A percentile compares a stretch with the other conserved stretches of the same genome.
These are phyloP conservation scores for Sinhomidia bicolor DNA, from an alignment of 2,888 invertebrate species.

Conservation along the genomic window DNA sequence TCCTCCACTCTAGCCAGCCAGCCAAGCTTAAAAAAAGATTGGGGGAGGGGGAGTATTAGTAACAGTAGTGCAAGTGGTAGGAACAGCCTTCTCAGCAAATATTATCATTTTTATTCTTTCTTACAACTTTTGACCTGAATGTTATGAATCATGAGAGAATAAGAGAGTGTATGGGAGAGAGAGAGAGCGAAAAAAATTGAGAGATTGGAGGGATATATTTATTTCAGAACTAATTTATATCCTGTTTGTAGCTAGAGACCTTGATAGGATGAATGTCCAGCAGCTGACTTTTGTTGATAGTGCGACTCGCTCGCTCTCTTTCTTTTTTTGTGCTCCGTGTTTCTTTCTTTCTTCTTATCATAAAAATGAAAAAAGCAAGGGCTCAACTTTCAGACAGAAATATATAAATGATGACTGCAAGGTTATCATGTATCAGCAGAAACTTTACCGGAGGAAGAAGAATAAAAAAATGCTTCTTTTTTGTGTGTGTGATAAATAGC, in stretches of 20 bases:
- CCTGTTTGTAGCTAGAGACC: not conserved
- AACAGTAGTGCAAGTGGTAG: too few species aligned
- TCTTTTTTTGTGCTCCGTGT: not conserved
- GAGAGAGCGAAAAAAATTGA: not conserved
- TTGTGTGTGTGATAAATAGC: not conserved
- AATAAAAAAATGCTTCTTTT: not conserved
- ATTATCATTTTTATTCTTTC: not conserved
- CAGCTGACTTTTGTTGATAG: not conserved
- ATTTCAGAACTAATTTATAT: not conserved
- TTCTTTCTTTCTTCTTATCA: not conserved
- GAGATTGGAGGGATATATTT: not conserved
- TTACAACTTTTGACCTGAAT: not conserved
- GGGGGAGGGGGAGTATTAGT: too few species aligned
- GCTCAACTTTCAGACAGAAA: not conserved
- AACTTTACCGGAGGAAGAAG: too few species aligned
- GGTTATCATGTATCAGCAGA: constrained; percentile 10
- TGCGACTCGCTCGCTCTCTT: not conserved
- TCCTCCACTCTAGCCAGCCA: not conserved
- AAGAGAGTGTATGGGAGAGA: not conserved
- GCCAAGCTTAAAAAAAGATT: not conserved
- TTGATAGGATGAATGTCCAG: not conserved
- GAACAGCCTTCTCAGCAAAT: not conserved
- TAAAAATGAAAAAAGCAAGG: not conserved
- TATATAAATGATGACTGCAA: not conserved
- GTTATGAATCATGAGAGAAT: not conserved